phyloP scores from a whole-genome alignment of 2,888 invertebrate species.

The Clanis bilineata region DNA sequence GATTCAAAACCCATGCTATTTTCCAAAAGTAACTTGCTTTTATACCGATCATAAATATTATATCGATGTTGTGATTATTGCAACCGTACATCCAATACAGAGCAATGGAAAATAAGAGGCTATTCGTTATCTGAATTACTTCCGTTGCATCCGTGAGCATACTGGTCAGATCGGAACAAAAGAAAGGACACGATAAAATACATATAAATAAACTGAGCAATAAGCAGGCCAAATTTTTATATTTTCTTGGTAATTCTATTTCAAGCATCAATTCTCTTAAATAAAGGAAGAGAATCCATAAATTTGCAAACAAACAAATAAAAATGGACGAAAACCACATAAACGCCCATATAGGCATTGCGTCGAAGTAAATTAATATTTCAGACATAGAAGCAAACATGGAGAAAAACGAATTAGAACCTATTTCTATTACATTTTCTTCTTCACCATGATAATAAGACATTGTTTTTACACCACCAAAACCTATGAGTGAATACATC shows the following conservation, averaged over 20 bases:
- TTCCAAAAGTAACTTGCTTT: constrained; percentile 68
- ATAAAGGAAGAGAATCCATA: constrained; percentile 59
- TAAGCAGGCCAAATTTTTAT: constrained; percentile 41
- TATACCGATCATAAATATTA: constrained; percentile 73
- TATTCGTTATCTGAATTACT: constrained; percentile 56
- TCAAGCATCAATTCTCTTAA: constrained; percentile 45
- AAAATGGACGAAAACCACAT: constrained; percentile 61
- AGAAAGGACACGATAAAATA: constrained; percentile 55
- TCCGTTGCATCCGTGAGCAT: constrained; percentile 52
- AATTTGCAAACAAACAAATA: constrained; percentile 51
- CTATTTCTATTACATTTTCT: constrained; percentile 60
- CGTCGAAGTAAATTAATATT: constrained; percentile 61
- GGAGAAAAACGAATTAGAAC: constrained; percentile 48
- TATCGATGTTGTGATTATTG: constrained; percentile 63
- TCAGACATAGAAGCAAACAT: constrained; percentile 60
- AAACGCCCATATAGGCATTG: constrained; percentile 57
- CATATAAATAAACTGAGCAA: constrained; percentile 41
- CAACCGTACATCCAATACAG: constrained; percentile 71
- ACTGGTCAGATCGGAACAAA: constrained; percentile 61
- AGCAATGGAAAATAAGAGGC: constrained; percentile 57
- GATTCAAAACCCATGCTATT: constrained; percentile 59
- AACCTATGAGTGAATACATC: constrained; percentile 52
- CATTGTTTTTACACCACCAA: constrained; percentile 65
- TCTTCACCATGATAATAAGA: constrained; percentile 70
- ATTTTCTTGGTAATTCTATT: constrained; percentile 33